Conservation (phyloP, 2,113 vertebrate species). For the Rostratula benghalensis region DNA sequence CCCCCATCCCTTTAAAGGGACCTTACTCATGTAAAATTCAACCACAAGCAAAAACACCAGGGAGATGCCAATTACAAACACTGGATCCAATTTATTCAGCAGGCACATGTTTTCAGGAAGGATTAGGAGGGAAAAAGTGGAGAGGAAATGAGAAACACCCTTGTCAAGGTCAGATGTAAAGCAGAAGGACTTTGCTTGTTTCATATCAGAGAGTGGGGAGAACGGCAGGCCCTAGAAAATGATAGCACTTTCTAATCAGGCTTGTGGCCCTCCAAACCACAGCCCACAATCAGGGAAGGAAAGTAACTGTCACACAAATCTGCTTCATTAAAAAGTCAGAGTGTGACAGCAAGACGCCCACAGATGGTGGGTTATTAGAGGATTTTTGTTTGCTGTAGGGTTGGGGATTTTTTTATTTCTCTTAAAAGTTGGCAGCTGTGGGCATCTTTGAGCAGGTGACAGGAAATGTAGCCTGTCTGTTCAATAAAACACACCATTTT, state of each 20-base stretch:
- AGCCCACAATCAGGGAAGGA: background rate
- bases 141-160: constrained; percentile 66
- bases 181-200: constrained; percentile 32
- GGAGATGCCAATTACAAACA: constrained; percentile 38
- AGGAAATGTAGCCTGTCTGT: background rate
- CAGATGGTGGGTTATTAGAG: background rate
- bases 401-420: background rate
- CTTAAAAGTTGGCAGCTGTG: background rate
- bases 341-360: background rate
- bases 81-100: constrained; percentile 32
- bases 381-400: background rate
- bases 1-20: background rate
- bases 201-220: constrained; percentile 2
- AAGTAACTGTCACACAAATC: background rate
- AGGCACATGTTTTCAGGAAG: constrained; percentile 47
- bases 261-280: background rate
- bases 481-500: background rate
- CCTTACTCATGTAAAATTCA: background rate
- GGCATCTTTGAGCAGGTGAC: constrained; percentile 6
- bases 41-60: background rate
- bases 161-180: constrained; percentile 60
- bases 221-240: background rate
- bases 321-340: background rate
- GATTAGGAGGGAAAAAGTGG: constrained; percentile 7
- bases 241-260: background rate